A percentile compares a stretch with the other conserved stretches of the same genome.
Conservation (phyloP, 2,113 vertebrate species). For the Etia nguti region DNA sequence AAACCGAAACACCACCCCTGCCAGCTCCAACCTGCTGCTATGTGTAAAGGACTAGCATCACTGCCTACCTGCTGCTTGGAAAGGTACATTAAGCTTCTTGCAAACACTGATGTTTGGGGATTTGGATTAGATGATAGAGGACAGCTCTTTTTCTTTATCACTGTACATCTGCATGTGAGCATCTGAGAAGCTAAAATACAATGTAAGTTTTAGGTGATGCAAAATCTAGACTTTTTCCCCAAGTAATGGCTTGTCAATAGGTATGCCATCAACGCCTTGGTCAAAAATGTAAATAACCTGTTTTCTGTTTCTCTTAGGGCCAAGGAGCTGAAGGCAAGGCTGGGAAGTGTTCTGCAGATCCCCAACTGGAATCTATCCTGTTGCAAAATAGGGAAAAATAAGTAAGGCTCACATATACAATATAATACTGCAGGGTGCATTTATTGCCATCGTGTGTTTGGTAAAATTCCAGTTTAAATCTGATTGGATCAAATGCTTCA, state of each 20-base stretch:
- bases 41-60: constrained; percentile 81
- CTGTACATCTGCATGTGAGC: neutral
- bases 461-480: neutral
- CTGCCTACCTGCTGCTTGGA: constrained; percentile 82
- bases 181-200: neutral
- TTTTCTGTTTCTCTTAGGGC: constrained; percentile 67
- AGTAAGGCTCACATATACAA: constrained; percentile 36
- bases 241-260: neutral
- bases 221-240: neutral
- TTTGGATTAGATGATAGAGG: neutral
- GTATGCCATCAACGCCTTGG: neutral
- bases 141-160: neutral
- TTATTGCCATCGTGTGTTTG: neutral
- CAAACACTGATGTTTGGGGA: neutral
- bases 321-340: constrained; percentile 84
- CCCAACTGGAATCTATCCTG: constrained; percentile 64
- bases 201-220: neutral
- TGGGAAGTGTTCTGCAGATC: constrained; percentile 83
- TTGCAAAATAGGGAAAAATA: constrained; percentile 68
- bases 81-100: constrained; percentile 73
- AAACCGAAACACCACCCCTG: neutral
- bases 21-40: constrained; percentile 48
- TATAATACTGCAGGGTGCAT: neutral
- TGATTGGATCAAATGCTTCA: neutral
- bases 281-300: neutral